Percentiles rank a stretch among this genome's conserved stretches.
Conservation (phyloP, 1,140 invertebrate species). For the Trichonephila inaurata region DNA sequence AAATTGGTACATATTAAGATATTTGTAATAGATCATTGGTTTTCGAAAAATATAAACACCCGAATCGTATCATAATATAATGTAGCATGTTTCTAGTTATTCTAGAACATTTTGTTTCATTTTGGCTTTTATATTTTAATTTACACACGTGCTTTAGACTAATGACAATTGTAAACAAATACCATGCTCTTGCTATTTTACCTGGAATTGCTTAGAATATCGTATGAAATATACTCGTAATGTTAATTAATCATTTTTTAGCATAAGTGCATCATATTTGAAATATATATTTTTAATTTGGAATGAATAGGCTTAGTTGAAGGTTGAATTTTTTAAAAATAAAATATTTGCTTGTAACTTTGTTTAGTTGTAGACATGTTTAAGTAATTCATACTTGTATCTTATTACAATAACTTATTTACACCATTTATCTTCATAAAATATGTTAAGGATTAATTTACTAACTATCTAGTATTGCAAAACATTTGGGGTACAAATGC, state of each 20-base stretch:
- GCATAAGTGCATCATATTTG: neutral
- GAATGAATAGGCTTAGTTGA: neutral
- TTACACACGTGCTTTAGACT: neutral
- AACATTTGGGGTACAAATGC: no score
- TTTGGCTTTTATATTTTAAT: neutral
- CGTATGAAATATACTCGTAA: neutral
- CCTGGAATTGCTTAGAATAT: neutral
- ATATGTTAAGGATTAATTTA: no score
- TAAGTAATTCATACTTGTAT: no score
- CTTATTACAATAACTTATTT: no score
- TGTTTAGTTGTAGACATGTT: no score
- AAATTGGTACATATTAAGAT: neutral
- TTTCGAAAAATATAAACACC: neutral
- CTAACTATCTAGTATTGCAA: no score
- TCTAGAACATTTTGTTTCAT: neutral
- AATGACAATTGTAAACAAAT: slow-evolving; percentile 23
- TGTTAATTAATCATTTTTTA: neutral
- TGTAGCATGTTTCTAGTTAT: no score
- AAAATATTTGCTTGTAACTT: neutral
- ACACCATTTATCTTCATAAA: no score
- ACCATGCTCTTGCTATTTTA: neutral
- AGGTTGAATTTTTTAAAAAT: neutral
- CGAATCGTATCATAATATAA: neutral
- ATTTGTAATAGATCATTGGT: neutral
- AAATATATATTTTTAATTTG: neutral